Evolutionary conservation across 2,113 vertebrate species (phyloP), one percentile per base, ranked within the genome.

Genomic region (Galemys pyrenaicus): DNA sequence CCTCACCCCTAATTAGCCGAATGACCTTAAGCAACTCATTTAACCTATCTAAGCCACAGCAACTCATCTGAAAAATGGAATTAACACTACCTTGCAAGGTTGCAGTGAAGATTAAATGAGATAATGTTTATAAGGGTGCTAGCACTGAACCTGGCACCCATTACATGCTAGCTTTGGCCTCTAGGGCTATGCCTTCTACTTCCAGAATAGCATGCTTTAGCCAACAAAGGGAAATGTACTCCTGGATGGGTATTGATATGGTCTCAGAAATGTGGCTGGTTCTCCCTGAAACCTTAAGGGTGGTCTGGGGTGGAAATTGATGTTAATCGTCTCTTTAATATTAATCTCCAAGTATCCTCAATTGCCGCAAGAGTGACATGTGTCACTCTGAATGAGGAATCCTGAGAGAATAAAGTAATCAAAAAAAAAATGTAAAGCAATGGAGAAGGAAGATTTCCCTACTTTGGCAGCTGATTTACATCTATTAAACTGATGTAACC

Each of bases 371-470:
- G 79, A 96, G 46, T 95, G 62, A 39, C 81, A 88, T 58, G 24
- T 89, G 83, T 83, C 87, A 67, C 58, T 74, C 35, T 86, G 75
- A 94, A 89, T 68, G n/a, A 90, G 68, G 26, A 94, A 93, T 90
- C 88, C 64, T 87, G 35, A 95, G 81, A 95, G 81, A 96, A 84
- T 89, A 90, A 87, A 84, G 44, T 90, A 85, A 95, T 96, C 35
- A 79, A 70, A 96, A 86, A 96, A 86, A 26, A 30, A 37, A 32
- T 74, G n/a, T 35, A 30, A 93, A 82, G 39, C 65, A 77, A n/a
- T 77, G 26, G 77, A 20, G 35, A 96, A 94, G 70, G 62, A 94
- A 96, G 15, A 37, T 94, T 92, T 95, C 39, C 64, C 79, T 93
- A 70, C 56, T 44, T 95, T 68, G 49, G 68, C 41, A 91, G 28